Base-by-base conservation (phyloP, 2,113 vertebrate genomes). In the Brachyhypopomus occidentalis region DNA sequence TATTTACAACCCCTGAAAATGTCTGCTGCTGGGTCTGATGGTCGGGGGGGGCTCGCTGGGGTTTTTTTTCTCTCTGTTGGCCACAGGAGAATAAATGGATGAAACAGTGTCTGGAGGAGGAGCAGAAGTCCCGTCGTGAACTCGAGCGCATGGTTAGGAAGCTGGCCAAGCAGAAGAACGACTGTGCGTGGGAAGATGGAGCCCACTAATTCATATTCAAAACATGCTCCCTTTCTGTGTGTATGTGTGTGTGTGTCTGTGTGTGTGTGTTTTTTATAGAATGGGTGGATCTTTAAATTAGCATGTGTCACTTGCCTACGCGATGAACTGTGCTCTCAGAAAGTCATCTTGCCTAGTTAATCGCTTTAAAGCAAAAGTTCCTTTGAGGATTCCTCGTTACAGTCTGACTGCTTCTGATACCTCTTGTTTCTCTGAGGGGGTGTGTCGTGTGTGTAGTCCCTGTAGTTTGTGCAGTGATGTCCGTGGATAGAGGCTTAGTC, bases 21-120 rank as follows among this genome's bases (percentile, higher is more conserved):
- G 23, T 23, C n/a, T 5, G 9, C 0, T 20, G 5, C 11, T 4
- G 16, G 23, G n/a, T 62, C 45, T 67, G 23, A 62, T 58, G 27
- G 22, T 52, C 45, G 12, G 45, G 45, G 45, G 1, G 9, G 0
- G 45, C 41, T 52, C 9, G 5, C 41, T 7, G 41, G 41, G 45
- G 45, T 8, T 52, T 52, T 14, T 52, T 52, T 1, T 23, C 20
- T 19, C 30, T 19, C 48, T 58, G 72, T 38, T 78, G 41, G 7
- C 27, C 20, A 3, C 86, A 99, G 98, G 98, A 99, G 88, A 98
- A 96, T 78, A 97, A 96, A 90, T 95, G 94, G 90, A 98, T 99
- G 95, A 98, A 96, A 77, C 97, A 98, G 85, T 96, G 95, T 84
- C 92, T 99, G 91, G 98, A 99, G 86, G 98, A 99, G 88, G 98